Conservation (phyloP, 2,888 invertebrate species). For the Carabus problematicus region DNA sequence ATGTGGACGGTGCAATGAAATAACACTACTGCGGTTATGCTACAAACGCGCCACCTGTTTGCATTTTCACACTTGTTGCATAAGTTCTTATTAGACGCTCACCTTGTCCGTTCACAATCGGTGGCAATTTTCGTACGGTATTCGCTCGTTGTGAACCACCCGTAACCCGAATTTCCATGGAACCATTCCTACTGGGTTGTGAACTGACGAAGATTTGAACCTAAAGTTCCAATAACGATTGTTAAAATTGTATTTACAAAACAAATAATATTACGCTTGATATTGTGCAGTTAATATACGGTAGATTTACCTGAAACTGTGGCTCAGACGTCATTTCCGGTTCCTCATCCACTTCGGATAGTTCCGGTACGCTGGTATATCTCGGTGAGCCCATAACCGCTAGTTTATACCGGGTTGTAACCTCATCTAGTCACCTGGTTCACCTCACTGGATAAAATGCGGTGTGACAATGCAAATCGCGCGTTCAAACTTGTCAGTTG, state of each 20-base stretch:
- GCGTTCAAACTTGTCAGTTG: too few species aligned
- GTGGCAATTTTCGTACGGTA: constrained; percentile 44
- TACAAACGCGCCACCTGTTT: constrained; percentile 7
- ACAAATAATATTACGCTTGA: background rate
- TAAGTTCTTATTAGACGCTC: constrained; percentile 17
- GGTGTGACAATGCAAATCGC: too few species aligned
- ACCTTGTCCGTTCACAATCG: constrained; percentile 46
- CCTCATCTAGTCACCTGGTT: too few species aligned
- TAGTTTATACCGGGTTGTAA: too few species aligned
- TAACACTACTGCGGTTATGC: background rate
- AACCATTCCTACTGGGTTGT: constrained; percentile 48
- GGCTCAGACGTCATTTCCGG: constrained; percentile 26
- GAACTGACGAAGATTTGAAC: constrained; percentile 53
- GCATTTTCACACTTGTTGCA: constrained; percentile 21
- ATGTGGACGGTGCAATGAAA: too few species aligned
- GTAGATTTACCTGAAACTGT: constrained; percentile 33
- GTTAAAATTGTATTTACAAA: background rate
- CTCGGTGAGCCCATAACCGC: constrained; percentile 1
- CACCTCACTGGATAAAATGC: too few species aligned
- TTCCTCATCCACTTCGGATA: constrained; percentile 29
- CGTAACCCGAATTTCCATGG: constrained; percentile 54
- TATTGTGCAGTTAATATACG: background rate
- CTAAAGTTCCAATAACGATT: constrained; percentile 44
- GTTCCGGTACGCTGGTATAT: constrained; percentile 9
- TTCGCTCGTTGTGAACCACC: constrained; percentile 50